These are phyloP conservation scores for Himalopsyche phryganea DNA, from an alignment of 1,140 invertebrate genomes.

Conservation along the genomic window DNA sequence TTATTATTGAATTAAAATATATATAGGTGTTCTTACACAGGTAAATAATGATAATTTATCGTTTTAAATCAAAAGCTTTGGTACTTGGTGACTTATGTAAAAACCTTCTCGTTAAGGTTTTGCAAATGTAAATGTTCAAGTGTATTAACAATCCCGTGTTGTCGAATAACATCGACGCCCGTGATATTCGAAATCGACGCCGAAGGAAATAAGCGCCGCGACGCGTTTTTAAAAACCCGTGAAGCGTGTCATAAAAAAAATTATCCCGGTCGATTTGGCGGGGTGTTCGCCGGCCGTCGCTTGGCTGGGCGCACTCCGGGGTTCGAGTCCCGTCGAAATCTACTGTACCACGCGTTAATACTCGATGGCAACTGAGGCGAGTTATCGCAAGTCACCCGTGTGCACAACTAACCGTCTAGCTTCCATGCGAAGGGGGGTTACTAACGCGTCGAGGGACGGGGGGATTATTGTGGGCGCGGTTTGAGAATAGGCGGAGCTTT, in stretches of 20 bases:
- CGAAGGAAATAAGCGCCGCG: slow-evolving; percentile 6
- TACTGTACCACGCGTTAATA: not conserved
- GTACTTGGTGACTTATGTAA: too few species aligned
- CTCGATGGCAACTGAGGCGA: slow-evolving; percentile 19
- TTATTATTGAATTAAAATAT: too few species aligned
- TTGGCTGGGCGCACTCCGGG: slow-evolving; percentile 8
- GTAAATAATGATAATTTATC: too few species aligned
- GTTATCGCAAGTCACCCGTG: slow-evolving; percentile 21
- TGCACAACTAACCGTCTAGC: slow-evolving; percentile 7
- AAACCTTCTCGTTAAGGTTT: too few species aligned
- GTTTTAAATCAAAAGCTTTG: too few species aligned
- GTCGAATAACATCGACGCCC: too few species aligned
- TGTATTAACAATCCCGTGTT: too few species aligned
- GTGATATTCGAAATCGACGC: not conserved
- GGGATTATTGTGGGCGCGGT: not conserved
- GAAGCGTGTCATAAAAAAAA: slow-evolving; percentile 6
- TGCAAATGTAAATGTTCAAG: too few species aligned
- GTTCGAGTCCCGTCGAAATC: slow-evolving; percentile 12
- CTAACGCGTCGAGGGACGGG: not conserved
- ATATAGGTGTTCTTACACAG: too few species aligned
- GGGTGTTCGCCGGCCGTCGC: slow-evolving; percentile 7
- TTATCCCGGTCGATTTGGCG: slow-evolving; percentile 19
- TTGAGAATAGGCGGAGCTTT: not conserved
- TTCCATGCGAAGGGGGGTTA: not conserved
- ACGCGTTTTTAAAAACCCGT: too few species aligned